These are phyloP conservation scores for Ailurus styani DNA, from an alignment of 2,113 vertebrate species.

Conservation along the genomic window DNA sequence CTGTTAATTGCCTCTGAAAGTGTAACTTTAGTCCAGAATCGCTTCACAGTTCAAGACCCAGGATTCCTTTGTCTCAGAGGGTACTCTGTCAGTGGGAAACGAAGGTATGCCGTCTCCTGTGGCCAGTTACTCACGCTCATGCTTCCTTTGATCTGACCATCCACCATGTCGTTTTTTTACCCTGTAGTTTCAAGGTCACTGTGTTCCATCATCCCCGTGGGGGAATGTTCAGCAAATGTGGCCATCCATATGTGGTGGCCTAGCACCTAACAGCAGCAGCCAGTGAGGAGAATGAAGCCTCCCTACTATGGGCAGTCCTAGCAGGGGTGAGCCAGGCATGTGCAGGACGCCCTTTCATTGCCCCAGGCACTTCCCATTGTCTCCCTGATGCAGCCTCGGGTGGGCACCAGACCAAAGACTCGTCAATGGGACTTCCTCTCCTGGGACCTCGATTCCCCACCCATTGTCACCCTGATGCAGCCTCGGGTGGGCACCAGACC, in stretches of 20 bases:
- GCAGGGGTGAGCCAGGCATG: not conserved
- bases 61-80: not conserved
- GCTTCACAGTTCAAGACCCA: not conserved
- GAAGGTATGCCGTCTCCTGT: not conserved
- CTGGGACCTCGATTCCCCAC: not conserved
- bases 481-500: not conserved
- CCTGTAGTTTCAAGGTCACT: not conserved
- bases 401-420: not conserved
- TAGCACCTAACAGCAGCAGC: not conserved
- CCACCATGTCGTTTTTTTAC: not conserved
- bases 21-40: conserved; percentile 12
- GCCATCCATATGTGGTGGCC: not conserved
- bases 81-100: not conserved
- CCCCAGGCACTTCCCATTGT: not conserved
- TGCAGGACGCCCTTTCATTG: not conserved
- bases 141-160: not conserved
- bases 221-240: too few relatives aligned
- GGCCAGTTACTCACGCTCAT: not conserved
- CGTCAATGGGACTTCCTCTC: not conserved
- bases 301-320: not conserved
- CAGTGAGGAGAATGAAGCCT: not conserved
- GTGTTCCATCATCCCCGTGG: not conserved
- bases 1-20: conserved; percentile 10
- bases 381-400: not conserved
- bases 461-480: not conserved